Evolutionary conservation across 1,140 invertebrate species (phyloP).

Genomic region (Apis mellifera): DNA sequence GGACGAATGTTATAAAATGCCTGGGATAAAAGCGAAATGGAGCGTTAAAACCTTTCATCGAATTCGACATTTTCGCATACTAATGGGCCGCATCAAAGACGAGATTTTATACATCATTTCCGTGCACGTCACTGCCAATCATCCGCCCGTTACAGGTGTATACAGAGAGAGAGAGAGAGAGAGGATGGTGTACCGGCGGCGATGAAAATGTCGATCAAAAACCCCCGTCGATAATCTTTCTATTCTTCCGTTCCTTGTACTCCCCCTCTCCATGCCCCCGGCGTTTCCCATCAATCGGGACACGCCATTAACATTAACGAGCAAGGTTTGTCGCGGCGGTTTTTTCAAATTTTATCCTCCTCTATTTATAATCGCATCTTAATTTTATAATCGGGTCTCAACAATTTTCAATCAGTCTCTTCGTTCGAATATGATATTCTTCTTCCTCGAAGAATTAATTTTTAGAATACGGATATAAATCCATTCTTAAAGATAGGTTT

Average conservation of each 20-base stretch:
- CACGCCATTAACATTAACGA: neutral
- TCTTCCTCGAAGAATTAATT: too few relatives aligned
- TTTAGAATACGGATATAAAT: too few relatives aligned
- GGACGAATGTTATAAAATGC: slow-evolving; percentile 31
- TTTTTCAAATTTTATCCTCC: neutral
- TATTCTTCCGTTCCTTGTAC: slow-evolving; percentile 18
- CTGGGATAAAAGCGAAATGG: slow-evolving; percentile 11
- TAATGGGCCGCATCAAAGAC: slow-evolving; percentile 28
- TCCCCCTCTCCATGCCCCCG: neutral
- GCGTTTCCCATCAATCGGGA: slow-evolving; percentile 34
- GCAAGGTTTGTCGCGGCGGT: neutral
- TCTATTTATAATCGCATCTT: neutral
- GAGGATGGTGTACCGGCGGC: neutral
- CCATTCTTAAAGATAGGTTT: too few relatives aligned
- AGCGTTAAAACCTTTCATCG: slow-evolving; percentile 32
- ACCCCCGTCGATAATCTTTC: slow-evolving; percentile 35
- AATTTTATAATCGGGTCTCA: too few relatives aligned
- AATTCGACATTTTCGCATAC: neutral
- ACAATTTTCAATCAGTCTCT: too few relatives aligned
- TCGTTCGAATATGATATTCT: too few relatives aligned
- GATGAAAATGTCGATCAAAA: slow-evolving; percentile 59
- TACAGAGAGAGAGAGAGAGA: neutral
- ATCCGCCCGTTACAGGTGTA: neutral
- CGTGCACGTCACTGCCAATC: slow-evolving; percentile 37
- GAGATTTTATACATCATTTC: slow-evolving; percentile 52